Conservation (phyloP, 1,140 invertebrate species). For the Drosophila tani region DNA sequence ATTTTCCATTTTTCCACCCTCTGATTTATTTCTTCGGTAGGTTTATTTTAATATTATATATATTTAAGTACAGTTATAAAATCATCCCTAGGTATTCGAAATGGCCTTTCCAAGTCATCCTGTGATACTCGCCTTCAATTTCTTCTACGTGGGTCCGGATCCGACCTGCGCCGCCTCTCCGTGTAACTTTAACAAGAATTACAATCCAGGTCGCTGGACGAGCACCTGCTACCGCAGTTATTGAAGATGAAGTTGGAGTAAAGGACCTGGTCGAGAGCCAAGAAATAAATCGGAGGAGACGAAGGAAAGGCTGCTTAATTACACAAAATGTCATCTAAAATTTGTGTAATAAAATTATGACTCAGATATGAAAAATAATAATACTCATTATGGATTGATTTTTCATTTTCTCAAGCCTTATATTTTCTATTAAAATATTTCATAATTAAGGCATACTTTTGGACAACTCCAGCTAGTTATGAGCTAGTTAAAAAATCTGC, state of each 20-base stretch:
- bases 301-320: neutral
- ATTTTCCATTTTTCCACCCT: neutral
- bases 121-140: constrained; percentile 32
- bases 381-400: too few relatives aligned
- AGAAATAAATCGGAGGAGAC: neutral
- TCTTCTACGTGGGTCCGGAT: constrained; percentile 61
- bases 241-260: neutral
- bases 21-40: constrained; percentile 1
- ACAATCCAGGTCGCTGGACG: constrained; percentile 38
- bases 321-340: neutral
- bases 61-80: too few relatives aligned
- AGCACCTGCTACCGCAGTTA: constrained; percentile 15
- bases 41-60: neutral
- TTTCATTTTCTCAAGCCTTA: too few relatives aligned
- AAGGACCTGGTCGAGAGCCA: neutral
- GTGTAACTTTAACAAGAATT: constrained; percentile 50
- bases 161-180: constrained; percentile 36
- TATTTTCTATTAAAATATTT: too few relatives aligned
- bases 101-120: constrained; percentile 26
- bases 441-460: too few relatives aligned
- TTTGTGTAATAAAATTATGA: neutral
- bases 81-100: too few relatives aligned
- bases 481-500: neutral
- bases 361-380: neutral
- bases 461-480: too few relatives aligned